Conservation (phyloP, 92 coral and sea anemone species). For the Umimayanthus chanpuru region DNA sequence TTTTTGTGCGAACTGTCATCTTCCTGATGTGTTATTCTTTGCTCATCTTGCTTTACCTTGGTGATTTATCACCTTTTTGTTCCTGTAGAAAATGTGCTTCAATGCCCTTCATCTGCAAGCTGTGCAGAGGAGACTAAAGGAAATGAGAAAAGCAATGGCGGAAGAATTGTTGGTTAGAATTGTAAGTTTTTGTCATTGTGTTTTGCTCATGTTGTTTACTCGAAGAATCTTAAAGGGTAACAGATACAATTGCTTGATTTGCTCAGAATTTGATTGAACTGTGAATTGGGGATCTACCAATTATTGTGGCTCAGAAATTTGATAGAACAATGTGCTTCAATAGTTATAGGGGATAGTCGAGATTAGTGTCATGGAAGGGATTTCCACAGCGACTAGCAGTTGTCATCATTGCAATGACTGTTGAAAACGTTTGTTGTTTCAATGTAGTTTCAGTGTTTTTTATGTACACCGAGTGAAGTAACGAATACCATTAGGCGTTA, state of each 20-base stretch:
- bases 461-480: too few species aligned
- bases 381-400: too few species aligned
- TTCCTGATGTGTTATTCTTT: too few species aligned
- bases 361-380: neutral
- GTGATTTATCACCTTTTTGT: neutral
- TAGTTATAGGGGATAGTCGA: neutral
- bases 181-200: constrained; percentile 47
- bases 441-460: too few species aligned
- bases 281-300: too few species aligned
- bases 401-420: neutral
- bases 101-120: constrained; percentile 63
- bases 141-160: constrained; percentile 65
- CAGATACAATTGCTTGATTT: too few species aligned
- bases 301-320: too few species aligned
- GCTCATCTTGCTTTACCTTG: neutral
- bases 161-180: constrained; percentile 58
- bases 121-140: constrained; percentile 62
- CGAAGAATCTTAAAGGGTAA: neutral
- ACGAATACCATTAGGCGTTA: too few species aligned
- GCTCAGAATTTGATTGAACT: too few species aligned
- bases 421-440: neutral
- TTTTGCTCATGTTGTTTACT: neutral
- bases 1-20: too few species aligned
- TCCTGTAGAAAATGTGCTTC: constrained; percentile 60
- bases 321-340: too few species aligned